These are phyloP conservation scores for Bovichtus diacanthus DNA, from an alignment of 2,797 vertebrate species.

Conservation along the genomic window DNA sequence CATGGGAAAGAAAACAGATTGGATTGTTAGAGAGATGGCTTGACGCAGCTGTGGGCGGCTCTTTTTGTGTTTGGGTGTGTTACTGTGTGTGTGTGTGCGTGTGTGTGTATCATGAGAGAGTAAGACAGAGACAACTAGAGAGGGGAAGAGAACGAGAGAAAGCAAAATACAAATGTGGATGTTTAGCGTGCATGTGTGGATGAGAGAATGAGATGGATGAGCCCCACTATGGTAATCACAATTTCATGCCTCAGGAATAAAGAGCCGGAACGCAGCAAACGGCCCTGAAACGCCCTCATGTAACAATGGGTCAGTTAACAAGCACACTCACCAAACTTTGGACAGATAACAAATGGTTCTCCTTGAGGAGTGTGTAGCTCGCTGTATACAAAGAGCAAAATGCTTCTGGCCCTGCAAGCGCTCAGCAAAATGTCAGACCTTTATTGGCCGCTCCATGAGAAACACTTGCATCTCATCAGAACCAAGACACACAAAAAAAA, in stretches of 20 bases:
- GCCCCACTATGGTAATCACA: slow-evolving; percentile 68
- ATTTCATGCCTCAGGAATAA: slow-evolving; percentile 73
- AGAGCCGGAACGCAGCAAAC: slow-evolving; percentile 45
- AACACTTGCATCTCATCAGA: slow-evolving; percentile 56
- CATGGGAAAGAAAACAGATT: slow-evolving; percentile 88
- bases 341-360: slow-evolving; percentile 74
- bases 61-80: slow-evolving; percentile 73
- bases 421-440: slow-evolving; percentile 51
- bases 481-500: slow-evolving; percentile 46
- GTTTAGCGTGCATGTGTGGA: slow-evolving; percentile 45
- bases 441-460: slow-evolving; percentile 56
- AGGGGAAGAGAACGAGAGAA: slow-evolving; percentile 37
- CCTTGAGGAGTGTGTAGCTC: slow-evolving; percentile 61
- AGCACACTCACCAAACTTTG: slow-evolving; percentile 68
- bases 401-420: slow-evolving; percentile 37
- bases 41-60: slow-evolving; percentile 84
- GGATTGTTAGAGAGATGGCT: slow-evolving; percentile 84
- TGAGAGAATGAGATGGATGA: slow-evolving; percentile 69
- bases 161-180: slow-evolving; percentile 52
- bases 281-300: slow-evolving; percentile 53
- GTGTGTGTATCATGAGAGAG: slow-evolving; percentile 42
- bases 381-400: slow-evolving; percentile 56
- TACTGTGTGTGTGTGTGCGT: slow-evolving; percentile 23
- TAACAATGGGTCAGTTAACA: slow-evolving; percentile 77
- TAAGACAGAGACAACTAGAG: slow-evolving; percentile 36